phyloP scores from a whole-genome alignment of 2,113 vertebrate genomes.

The Emberiza fucata region DNA sequence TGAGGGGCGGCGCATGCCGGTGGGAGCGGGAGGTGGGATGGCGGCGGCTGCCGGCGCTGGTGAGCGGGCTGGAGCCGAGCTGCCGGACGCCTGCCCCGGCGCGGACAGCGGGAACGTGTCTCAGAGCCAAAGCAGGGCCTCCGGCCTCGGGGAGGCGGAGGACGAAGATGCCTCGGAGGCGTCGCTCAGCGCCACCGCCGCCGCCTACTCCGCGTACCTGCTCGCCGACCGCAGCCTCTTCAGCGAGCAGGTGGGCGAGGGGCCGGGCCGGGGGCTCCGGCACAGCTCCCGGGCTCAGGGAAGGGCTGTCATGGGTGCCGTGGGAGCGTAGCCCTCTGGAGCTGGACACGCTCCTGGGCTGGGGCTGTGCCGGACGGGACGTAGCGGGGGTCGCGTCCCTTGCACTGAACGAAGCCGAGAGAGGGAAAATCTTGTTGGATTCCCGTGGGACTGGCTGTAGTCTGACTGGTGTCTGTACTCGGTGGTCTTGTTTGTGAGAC shows the following conservation, averaged over 20 bases:
- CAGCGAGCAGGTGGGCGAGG: conserved; percentile 49
- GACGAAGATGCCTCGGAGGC: conserved; percentile 75
- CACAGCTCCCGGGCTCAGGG: no score
- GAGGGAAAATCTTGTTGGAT: fast-evolving
- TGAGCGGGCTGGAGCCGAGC: neutral
- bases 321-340: neutral
- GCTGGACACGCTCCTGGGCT: neutral
- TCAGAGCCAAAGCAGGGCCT: conserved; percentile 87
- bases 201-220: conserved; percentile 63
- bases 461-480: fast-evolving
- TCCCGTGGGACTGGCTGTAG: fast-evolving
- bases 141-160: conserved; percentile 79
- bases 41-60: fast-evolving
- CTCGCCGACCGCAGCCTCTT: conserved; percentile 61
- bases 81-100: conserved; percentile 73
- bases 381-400: fast-evolving
- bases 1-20: neutral
- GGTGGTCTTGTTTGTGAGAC: no score
- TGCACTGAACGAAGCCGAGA: fast-evolving
- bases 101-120: conserved; percentile 90
- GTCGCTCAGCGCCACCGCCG: conserved; percentile 67
- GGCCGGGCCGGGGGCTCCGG: neutral
- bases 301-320: no score
- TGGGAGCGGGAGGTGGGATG: neutral
- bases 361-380: fast-evolving